phyloP scores from a whole-genome alignment of 1,140 invertebrate species.

The Adelges cooleyi region DNA sequence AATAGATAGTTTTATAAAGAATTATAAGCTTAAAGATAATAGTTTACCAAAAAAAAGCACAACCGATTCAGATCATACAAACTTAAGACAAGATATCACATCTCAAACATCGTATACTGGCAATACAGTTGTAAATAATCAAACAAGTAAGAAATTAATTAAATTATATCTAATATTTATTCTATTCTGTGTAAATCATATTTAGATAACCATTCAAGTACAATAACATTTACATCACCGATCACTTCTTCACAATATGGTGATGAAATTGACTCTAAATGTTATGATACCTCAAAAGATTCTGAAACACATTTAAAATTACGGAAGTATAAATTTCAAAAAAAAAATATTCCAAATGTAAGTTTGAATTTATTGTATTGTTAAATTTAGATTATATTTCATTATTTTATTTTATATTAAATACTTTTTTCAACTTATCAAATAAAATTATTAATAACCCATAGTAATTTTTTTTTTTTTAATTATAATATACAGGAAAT shows the following conservation, averaged over 20 bases:
- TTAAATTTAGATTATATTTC: too few relatives aligned
- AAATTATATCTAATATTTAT: not conserved
- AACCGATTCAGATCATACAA: not conserved
- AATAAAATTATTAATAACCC: too few relatives aligned
- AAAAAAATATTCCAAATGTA: not conserved
- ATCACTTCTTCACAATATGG: constrained; percentile 15
- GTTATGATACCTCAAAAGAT: constrained; percentile 10
- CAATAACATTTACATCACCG: constrained; percentile 22
- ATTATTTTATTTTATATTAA: too few relatives aligned
- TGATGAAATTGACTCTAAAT: constrained; percentile 11
- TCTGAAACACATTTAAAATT: constrained; percentile 10
- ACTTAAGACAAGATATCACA: constrained; percentile 6
- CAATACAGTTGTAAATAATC: constrained; percentile 16
- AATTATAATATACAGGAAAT: too few relatives aligned
- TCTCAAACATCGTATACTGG: constrained; percentile 16
- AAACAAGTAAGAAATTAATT: not conserved
- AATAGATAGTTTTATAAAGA: constrained; percentile 8
- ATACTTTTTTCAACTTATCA: too few relatives aligned
- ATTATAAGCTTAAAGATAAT: not conserved
- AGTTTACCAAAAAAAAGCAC: not conserved
- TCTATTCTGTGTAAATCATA: not conserved
- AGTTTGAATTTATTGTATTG: not conserved
- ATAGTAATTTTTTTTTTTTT: too few relatives aligned
- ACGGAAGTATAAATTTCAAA: constrained; percentile 4
- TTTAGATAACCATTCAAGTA: constrained; percentile 21